Evolutionary conservation across 2,113 vertebrate species (phyloP), one percentile per base, ranked within the genome.

Genomic region (Irena cyanogastra): DNA sequence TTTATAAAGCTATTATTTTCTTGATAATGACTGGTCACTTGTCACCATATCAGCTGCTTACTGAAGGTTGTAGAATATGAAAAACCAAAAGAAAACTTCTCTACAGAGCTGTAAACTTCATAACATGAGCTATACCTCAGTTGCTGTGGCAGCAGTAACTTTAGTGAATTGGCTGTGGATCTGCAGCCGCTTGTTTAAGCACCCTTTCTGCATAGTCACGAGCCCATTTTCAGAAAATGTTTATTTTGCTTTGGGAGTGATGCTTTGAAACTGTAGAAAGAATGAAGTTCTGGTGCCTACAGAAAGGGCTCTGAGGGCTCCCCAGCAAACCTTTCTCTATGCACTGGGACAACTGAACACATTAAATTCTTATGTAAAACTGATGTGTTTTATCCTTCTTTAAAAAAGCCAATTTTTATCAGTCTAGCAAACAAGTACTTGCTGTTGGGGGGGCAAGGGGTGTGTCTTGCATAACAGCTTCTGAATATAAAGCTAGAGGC

Each of bases 401-500:
- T 5, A 30, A 91, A 87, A 93, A 70, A 49, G 16, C 3, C 31
- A 18, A 16, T 11, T 63, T 90, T 82, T 70, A 65, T 83, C 76
- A 54, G 13, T 50, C 59, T 41, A 77, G 54, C 59, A 91, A 93
- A 87, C 16, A 80, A 91, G 45, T 17, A 18, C 21, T 86, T 83
- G 50, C 21, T 86, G 17, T 17, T 33, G 23, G 23, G 14, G 22
- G 24, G 7, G 8, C 17, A 8, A 10, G 22, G 54, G 26, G 39
- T 37, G 39, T 68, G 65, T 93, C 80, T 96, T 97, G 80, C 83
- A 78, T 96, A 96, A 97, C 83, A 39, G 41, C 39, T 90, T 53
- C 85, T 88, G 90, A 91, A 93, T 94, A 88, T 91, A 95, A 95
- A 93, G 69, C 82, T 66, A 74, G 90, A 90, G 92, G 85, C 85